Conservation (phyloP, 2,113 vertebrate genomes). For the Dendropsophus ebraccatus region DNA sequence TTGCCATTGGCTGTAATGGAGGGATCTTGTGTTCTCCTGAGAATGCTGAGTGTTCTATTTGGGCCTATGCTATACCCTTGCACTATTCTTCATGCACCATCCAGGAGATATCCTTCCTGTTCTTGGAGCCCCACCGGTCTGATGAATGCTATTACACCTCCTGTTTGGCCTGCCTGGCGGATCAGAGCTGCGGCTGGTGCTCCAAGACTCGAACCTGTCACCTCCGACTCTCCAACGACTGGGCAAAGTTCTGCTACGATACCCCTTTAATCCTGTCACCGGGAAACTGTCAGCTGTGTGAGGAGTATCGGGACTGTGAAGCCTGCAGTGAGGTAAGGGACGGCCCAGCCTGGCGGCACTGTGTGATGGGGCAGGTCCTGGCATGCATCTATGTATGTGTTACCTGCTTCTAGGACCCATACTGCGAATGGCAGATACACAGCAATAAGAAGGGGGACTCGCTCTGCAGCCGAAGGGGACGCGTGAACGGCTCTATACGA, state of each 20-base stretch:
- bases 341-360: not conserved
- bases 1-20: too few relatives aligned
- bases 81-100: not conserved
- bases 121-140: slow-evolving; percentile 87
- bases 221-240: slow-evolving; percentile 68
- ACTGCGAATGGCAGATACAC: slow-evolving; percentile 90
- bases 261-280: slow-evolving; percentile 83
- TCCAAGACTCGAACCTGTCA: slow-evolving; percentile 78
- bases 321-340: slow-evolving; percentile 81
- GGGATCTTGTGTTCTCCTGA: too few relatives aligned
- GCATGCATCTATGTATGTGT: too few relatives aligned
- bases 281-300: slow-evolving; percentile 84
- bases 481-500: slow-evolving; percentile 81
- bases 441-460: slow-evolving; percentile 88
- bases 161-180: slow-evolving; percentile 86
- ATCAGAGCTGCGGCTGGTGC: slow-evolving; percentile 93
- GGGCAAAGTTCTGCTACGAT: slow-evolving; percentile 62
- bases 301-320: slow-evolving; percentile 88
- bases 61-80: too few relatives aligned
- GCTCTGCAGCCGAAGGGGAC: slow-evolving; percentile 84
- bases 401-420: slow-evolving; percentile 76
- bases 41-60: not conserved
- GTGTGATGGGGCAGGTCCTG: not conserved
- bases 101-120: slow-evolving; percentile 91
- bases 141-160: slow-evolving; percentile 81